Conservation (phyloP, 2,113 vertebrate genomes). For the Loxodonta africana region DNA sequence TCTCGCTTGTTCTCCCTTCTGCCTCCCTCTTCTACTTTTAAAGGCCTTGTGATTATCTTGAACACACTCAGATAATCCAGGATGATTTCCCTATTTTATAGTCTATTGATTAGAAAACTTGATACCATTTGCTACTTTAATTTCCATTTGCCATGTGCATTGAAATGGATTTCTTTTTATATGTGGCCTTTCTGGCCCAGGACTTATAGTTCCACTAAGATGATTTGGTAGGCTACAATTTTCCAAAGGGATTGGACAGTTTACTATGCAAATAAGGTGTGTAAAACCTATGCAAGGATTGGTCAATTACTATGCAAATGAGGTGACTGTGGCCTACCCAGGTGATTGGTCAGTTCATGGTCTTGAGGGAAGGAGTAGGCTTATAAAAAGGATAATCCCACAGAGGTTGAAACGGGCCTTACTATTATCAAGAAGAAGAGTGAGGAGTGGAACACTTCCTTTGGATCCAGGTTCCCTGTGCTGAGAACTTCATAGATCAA, state of each 20-base stretch:
- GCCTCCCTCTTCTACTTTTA: not conserved
- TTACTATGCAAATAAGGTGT: not conserved
- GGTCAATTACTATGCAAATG: no score
- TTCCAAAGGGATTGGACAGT: not conserved
- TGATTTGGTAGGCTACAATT: not conserved
- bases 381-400: not conserved
- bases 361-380: not conserved
- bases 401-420: not conserved
- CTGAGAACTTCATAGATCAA: not conserved
- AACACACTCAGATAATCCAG: not conserved
- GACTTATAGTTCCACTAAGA: not conserved
- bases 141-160: not conserved
- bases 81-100: not conserved
- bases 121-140: not conserved
- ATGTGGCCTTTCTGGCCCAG: not conserved
- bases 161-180: not conserved
- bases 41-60: not conserved
- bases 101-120: not conserved
- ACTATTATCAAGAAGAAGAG: not conserved
- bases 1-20: not conserved
- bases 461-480: not conserved
- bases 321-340: not conserved
- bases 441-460: not conserved
- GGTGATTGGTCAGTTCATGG: not conserved
- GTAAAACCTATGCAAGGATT: no score